Conservation (phyloP, 2,888 invertebrate species). For the Sesia bembeciformis region DNA sequence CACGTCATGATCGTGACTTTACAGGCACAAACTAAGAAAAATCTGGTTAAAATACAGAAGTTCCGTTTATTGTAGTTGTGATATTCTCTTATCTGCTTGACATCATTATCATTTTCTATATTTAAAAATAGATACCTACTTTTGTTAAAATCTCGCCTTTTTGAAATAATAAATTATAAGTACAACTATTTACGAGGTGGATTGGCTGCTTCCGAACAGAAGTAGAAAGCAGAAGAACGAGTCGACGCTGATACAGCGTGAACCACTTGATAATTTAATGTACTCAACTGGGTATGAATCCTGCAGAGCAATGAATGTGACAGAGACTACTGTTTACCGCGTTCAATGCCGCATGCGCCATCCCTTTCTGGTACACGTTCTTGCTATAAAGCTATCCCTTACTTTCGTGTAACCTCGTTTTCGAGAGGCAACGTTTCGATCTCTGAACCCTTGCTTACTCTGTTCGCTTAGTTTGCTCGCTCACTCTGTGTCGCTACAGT, state of each 20-base stretch:
- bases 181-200: not conserved
- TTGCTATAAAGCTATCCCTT: conserved; percentile 16
- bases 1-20: too few species aligned
- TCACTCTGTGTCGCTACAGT: conserved; percentile 32
- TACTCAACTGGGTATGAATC: conserved; percentile 20
- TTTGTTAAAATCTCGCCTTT: too few species aligned
- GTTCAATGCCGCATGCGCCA: conserved; percentile 2
- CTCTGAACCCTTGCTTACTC: conserved; percentile 26
- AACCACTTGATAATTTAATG: conserved; percentile 23
- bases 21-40: too few species aligned
- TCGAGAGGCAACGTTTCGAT: conserved; percentile 5
- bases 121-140: too few species aligned
- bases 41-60: too few species aligned
- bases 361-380: conserved; percentile 16
- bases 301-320: conserved; percentile 34
- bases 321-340: conserved; percentile 16
- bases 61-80: too few species aligned
- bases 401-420: conserved; percentile 11
- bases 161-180: conserved; percentile 3
- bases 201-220: conserved; percentile 15
- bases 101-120: too few species aligned
- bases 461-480: conserved; percentile 32
- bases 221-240: conserved; percentile 64
- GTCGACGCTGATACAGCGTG: conserved; percentile 33
- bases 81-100: too few species aligned